A percentile compares a stretch with the other conserved stretches of the same genome.
Conservation (phyloP, 2,888 invertebrate species). For the Morinoia aosen region DNA sequence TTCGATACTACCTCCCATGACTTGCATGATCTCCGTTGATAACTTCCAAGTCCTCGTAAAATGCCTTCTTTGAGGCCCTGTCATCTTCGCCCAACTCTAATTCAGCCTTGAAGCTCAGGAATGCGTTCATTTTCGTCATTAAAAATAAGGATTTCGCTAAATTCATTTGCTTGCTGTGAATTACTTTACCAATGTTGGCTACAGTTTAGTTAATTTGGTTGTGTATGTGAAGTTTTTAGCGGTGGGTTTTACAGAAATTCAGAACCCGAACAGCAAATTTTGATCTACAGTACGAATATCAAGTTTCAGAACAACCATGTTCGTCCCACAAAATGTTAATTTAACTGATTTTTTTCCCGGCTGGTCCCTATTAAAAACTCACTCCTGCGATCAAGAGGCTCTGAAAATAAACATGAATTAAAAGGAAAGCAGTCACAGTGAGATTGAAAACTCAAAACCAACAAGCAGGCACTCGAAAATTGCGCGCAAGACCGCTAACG, state of each 20-base stretch:
- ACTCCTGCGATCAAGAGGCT: too few relatives aligned
- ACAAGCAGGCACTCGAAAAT: too few relatives aligned
- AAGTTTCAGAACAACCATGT: neutral
- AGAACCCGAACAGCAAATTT: neutral
- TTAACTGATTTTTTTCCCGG: too few relatives aligned
- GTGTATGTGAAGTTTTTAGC: too few relatives aligned
- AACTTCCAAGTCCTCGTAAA: neutral
- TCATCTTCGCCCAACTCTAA: neutral
- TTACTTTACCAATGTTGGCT: neutral
- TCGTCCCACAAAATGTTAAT: too few relatives aligned
- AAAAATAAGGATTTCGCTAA: neutral
- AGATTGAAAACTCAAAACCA: too few relatives aligned
- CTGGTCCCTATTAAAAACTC: too few relatives aligned
- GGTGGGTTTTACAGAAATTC: neutral
- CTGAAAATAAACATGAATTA: too few relatives aligned
- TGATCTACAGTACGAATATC: neutral
- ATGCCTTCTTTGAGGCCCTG: neutral
- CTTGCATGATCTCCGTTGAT: neutral
- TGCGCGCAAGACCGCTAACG: too few relatives aligned
- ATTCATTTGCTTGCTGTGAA: neutral
- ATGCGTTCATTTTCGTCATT: neutral
- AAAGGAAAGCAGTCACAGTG: too few relatives aligned
- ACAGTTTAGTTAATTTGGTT: neutral
- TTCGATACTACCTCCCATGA: neutral
- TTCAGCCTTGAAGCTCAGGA: neutral